These are phyloP conservation scores for Philhelius pedissequus DNA, from an alignment of 2,888 invertebrate genomes.

Conservation along the genomic window DNA sequence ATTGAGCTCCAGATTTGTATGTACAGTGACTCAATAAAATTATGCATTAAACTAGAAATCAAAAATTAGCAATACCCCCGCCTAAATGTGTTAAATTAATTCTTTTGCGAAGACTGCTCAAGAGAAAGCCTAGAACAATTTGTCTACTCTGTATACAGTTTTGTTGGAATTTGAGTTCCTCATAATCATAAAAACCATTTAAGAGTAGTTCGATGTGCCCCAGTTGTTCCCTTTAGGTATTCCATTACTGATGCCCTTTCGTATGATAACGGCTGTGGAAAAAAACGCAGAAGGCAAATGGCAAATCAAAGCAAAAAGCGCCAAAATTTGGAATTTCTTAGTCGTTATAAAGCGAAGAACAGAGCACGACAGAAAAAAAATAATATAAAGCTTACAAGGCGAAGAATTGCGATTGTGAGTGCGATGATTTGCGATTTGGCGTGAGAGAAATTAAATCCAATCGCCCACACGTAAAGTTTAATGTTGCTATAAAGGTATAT, in stretches of 20 bases:
- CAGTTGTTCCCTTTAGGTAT: background rate
- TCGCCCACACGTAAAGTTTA: conserved; percentile 40
- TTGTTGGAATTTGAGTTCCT: background rate
- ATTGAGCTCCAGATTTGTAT: background rate
- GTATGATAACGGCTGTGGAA: conserved; percentile 3
- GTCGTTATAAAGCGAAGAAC: conserved; percentile 26
- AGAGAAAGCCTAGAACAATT: too few relatives aligned
- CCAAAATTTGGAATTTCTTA: conserved; percentile 56
- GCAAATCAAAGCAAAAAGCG: conserved; percentile 44
- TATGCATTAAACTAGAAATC: too few relatives aligned
- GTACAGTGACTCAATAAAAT: background rate
- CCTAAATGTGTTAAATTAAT: too few relatives aligned
- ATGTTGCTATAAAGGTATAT: background rate
- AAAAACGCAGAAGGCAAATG: conserved; percentile 33
- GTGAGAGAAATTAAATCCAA: conserved; percentile 51
- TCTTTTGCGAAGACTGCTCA: too few relatives aligned
- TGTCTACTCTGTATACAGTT: too few relatives aligned
- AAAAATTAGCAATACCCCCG: too few relatives aligned
- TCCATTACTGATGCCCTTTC: conserved; percentile 19
- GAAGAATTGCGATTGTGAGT: background rate
- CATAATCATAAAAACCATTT: background rate
- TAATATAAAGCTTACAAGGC: background rate
- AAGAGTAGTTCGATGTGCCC: background rate
- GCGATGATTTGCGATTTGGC: conserved; percentile 23
- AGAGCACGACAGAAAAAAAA: background rate